phyloP scores from a whole-genome alignment of 2,888 invertebrate genomes.

The Incurvaria masculella region DNA sequence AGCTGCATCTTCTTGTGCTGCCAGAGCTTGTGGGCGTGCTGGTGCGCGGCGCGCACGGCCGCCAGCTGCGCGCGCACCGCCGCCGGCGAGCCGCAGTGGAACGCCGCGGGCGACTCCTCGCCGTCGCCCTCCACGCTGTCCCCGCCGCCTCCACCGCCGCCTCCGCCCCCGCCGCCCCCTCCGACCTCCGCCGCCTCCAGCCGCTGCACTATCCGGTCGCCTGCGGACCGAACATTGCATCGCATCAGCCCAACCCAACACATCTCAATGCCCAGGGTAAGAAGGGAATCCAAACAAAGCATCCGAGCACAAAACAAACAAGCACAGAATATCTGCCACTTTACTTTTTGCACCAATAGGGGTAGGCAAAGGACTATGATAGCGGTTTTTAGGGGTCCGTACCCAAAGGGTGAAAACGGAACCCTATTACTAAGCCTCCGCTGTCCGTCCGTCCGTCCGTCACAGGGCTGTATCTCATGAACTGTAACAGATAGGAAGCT shows the following conservation, averaged over 20 bases:
- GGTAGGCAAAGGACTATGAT: too few relatives aligned
- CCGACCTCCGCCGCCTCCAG: constrained; percentile 46
- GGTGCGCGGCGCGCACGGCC: constrained; percentile 85
- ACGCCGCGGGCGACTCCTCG: constrained; percentile 65
- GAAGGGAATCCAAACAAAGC: not conserved
- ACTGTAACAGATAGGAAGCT: too few relatives aligned
- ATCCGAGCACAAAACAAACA: not conserved
- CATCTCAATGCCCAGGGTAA: not conserved
- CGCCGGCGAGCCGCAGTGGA: constrained; percentile 66
- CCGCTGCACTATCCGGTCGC: constrained; percentile 68
- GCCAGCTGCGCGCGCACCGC: constrained; percentile 80
- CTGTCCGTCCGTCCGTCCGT: too few relatives aligned
- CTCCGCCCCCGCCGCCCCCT: constrained; percentile 25
- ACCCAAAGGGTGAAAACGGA: too few relatives aligned
- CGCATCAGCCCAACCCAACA: not conserved
- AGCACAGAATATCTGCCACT: too few relatives aligned
- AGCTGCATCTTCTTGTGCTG: constrained; percentile 91
- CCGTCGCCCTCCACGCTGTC: constrained; percentile 57
- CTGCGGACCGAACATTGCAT: constrained; percentile 32
- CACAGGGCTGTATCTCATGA: too few relatives aligned
- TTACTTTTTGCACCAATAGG: too few relatives aligned
- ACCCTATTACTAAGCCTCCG: too few relatives aligned
- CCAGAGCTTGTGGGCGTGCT: constrained; percentile 91
- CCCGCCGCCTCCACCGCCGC: constrained; percentile 61
- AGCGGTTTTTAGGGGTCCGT: too few relatives aligned